Conservation (phyloP, 2,797 vertebrate species). For the Alcedo quadribrachys region DNA sequence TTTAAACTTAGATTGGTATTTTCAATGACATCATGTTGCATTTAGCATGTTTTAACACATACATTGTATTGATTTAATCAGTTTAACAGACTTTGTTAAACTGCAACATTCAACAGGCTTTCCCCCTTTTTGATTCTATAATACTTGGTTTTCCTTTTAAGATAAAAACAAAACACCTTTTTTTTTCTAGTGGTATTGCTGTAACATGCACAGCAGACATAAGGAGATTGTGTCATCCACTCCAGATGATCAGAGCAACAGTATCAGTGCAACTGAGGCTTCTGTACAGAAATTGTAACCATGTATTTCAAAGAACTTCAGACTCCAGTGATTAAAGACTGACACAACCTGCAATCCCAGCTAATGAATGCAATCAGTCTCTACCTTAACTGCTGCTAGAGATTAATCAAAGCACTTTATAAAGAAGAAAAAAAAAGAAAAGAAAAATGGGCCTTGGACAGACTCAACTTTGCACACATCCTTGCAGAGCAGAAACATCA, state of each 20-base stretch:
- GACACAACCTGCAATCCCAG: background rate
- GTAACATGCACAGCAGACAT: background rate
- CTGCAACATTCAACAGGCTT: background rate
- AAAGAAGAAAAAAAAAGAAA: background rate
- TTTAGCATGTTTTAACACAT: background rate
- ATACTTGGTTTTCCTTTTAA: background rate
- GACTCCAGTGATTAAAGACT: background rate
- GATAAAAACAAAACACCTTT: background rate
- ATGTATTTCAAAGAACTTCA: background rate
- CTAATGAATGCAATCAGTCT: background rate
- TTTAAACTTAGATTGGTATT: background rate
- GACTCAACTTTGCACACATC: slow-evolving; percentile 15
- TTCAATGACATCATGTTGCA: background rate
- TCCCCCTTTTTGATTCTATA: background rate
- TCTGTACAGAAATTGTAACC: background rate
- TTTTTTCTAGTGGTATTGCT: background rate
- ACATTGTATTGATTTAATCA: background rate
- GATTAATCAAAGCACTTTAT: background rate
- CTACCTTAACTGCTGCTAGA: background rate
- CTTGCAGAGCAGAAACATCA: background rate
- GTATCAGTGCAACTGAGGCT: background rate
- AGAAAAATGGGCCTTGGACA: background rate
- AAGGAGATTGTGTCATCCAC: background rate
- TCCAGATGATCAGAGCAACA: background rate
- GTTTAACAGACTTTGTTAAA: background rate